phyloP scores from a whole-genome alignment of 2,113 vertebrate genomes.

The Pipa parva region DNA sequence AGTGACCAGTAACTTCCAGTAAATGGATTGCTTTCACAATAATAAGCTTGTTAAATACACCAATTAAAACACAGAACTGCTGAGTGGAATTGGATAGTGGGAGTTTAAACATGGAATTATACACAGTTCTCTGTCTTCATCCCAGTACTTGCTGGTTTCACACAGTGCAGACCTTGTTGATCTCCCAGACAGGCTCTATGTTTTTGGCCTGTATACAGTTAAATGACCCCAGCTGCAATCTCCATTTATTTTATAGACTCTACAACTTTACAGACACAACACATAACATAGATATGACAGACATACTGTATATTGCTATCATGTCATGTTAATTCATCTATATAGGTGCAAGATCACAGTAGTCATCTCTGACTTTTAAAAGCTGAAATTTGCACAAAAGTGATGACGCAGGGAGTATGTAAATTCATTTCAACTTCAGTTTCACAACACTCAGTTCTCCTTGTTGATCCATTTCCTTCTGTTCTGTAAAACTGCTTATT shows the following conservation, averaged over 20 bases:
- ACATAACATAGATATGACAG: background rate
- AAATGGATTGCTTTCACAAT: conserved; percentile 10
- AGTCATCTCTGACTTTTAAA: no score
- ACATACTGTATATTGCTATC: background rate
- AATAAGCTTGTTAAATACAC: conserved; percentile 11
- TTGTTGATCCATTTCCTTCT: no score
- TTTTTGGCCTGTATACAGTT: background rate
- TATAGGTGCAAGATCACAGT: no score
- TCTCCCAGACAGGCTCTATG: conserved; percentile 5
- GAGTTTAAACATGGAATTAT: background rate
- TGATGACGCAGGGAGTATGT: no score
- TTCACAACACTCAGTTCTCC: no score
- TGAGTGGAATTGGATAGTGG: conserved; percentile 12
- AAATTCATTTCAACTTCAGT: no score
- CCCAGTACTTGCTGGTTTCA: background rate
- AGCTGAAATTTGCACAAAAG: no score
- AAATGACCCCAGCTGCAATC: background rate
- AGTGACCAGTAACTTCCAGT: background rate
- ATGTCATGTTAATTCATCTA: no score
- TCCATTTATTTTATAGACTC: conserved; percentile 8
- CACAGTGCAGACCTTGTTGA: conserved; percentile 20
- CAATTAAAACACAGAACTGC: background rate
- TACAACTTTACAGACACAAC: background rate
- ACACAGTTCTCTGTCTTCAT: background rate
- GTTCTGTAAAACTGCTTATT: no score